Evolutionary conservation across 2,888 invertebrate genomes (phyloP), one percentile per base, ranked within the genome.

Genomic region (Nematopogon swammerdamellus): DNA sequence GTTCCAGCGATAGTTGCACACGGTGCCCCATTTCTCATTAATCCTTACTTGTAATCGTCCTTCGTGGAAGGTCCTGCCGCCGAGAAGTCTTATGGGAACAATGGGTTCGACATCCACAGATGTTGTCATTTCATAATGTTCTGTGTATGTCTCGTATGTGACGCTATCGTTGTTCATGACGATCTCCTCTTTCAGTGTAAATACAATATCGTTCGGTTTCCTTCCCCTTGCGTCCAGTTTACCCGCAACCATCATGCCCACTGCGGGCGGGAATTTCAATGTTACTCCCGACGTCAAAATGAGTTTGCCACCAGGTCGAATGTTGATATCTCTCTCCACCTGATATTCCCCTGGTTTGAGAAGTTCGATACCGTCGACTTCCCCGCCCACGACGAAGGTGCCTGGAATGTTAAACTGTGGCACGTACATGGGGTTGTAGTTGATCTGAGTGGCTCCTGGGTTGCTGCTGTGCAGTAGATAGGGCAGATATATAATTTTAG

Each of bases 181-280:
- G 0, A 89, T 81, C 64, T 91, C 90, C 59, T 92, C 87, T 64
- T 91, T 91, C 5, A 92, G 65, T 0, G 91, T 92, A 58, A 92
- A 85, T 46, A 86, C 80, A 47, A 93, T 92, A 60, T 91, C 90
- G 62, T 88, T 89, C 0, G 91, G 91, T 30, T 86, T 81, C 52
- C 86, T 84, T 1, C 93, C 93, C 59, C 88, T 82, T 0, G 93
- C 93, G 60, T 92, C 92, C 45, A 97, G 71, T 65, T 89, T 88
- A 0, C 97, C 97, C 44, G 96, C 96, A 2, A 98, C 89, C 89
- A 99, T 93, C 83, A 99, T 94, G 8, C 97, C 97, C 49, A 98
- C 89, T 19, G 94, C 87, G 1, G 96, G 92, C 49, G 94, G 92
- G 69, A 99, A 99, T 59, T 85, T 86, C 16, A 99, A 73, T 0